Percentiles rank a stretch among this genome's conserved stretches.
Conservation (phyloP, 2,888 invertebrate species). For the Trachelus tabidus region DNA sequence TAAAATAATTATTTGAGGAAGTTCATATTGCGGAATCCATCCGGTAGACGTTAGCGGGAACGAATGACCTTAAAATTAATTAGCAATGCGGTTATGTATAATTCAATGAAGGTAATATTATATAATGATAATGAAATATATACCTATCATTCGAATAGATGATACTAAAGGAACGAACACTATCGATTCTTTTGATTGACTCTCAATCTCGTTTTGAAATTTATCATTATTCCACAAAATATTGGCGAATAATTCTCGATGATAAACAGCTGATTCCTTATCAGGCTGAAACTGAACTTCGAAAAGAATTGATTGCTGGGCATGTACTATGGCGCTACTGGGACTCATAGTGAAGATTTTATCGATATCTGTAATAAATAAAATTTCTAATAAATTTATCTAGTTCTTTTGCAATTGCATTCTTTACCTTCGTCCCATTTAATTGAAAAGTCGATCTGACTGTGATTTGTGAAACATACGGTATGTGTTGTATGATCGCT, state of each 20-base stretch:
- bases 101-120: neutral
- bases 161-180: slow-evolving; percentile 43
- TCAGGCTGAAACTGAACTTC: slow-evolving; percentile 58
- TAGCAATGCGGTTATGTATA: neutral
- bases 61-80: slow-evolving; percentile 40
- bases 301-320: slow-evolving; percentile 51
- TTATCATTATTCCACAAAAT: slow-evolving; percentile 45
- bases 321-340: slow-evolving; percentile 39
- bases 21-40: slow-evolving; percentile 51
- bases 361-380: slow-evolving; percentile 43
- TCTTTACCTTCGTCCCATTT: slow-evolving; percentile 47
- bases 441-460: slow-evolving; percentile 33
- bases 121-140: neutral
- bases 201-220: neutral
- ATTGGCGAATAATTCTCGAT: slow-evolving; percentile 50
- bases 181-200: neutral
- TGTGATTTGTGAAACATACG: slow-evolving; percentile 47
- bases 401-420: neutral
- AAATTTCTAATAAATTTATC: neutral
- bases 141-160: slow-evolving; percentile 45
- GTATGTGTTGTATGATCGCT: slow-evolving; percentile 28
- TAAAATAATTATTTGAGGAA: slow-evolving; percentile 51
- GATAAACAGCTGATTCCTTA: slow-evolving; percentile 46
- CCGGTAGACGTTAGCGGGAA: slow-evolving; percentile 34
- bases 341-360: slow-evolving; percentile 56